phyloP scores from a whole-genome alignment of 2,113 vertebrate species.

The sheep (Ovis aries) region DNA sequence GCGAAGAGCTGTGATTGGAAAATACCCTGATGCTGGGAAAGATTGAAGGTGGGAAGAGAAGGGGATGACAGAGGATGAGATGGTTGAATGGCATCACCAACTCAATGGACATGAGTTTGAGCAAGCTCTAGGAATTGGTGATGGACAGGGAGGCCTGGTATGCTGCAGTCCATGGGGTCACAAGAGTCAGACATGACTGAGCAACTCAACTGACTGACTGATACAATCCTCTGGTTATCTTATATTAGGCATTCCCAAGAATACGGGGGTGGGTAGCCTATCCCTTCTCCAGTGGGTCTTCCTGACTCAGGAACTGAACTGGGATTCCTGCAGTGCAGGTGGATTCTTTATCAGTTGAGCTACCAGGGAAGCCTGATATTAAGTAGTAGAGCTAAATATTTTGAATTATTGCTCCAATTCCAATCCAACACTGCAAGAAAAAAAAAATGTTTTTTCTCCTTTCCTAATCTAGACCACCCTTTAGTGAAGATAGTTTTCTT shows the following conservation, averaged over 20 bases:
- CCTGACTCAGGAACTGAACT: neutral
- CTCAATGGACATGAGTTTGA: neutral
- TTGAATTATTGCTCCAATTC: neutral
- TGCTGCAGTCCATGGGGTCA: neutral
- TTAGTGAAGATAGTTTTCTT: neutral
- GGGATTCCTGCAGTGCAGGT: neutral
- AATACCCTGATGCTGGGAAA: neutral
- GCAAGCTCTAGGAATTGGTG: neutral
- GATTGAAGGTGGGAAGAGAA: neutral
- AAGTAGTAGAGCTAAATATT: neutral
- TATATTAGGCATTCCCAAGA: neutral
- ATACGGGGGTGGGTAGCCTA: neutral
- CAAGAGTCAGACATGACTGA: neutral
- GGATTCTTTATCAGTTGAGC: neutral
- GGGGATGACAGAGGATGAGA: neutral
- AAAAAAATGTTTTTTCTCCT: neutral
- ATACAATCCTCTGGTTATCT: neutral
- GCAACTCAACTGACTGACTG: neutral
- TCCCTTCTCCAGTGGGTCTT: neutral
- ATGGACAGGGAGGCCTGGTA: accelerated
- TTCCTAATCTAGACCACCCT: neutral
- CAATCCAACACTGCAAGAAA: neutral
- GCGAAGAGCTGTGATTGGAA: neutral
- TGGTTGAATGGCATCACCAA: accelerated
- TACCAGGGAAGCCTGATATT: neutral